Evolutionary conservation across 2,888 invertebrate species (phyloP).

Genomic region (Erebia aethiops): DNA sequence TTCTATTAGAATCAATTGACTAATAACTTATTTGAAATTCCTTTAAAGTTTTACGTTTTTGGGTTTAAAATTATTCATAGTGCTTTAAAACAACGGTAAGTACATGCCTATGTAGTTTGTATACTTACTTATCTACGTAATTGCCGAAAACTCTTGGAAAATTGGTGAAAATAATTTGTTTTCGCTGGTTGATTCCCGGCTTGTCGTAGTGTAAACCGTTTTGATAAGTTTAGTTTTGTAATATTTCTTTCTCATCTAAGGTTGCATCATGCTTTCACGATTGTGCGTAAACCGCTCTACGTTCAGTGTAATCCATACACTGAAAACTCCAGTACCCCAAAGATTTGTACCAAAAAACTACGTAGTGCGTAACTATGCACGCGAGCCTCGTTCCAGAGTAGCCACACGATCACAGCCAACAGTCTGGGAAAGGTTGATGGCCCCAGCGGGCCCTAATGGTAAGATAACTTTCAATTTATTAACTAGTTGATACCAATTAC

Average conservation of each 20-base stretch:
- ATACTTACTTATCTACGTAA: neutral
- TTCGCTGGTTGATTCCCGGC: neutral
- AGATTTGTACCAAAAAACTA: conserved; percentile 74
- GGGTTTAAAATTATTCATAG: neutral
- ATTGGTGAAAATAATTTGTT: neutral
- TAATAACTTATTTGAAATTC: neutral
- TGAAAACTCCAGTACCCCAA: conserved; percentile 72
- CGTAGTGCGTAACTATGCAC: conserved; percentile 80
- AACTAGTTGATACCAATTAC: neutral
- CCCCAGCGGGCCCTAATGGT: conserved; percentile 91
- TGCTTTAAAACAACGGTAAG: neutral
- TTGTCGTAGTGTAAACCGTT: neutral
- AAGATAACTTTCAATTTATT: conserved; percentile 45
- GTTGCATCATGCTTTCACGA: conserved; percentile 78
- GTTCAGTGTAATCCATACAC: conserved; percentile 60
- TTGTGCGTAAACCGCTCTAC: conserved; percentile 69
- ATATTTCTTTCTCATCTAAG: conserved; percentile 36
- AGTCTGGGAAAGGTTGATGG: conserved; percentile 88
- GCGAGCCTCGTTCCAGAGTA: conserved; percentile 73
- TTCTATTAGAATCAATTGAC: neutral
- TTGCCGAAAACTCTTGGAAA: neutral
- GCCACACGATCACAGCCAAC: conserved; percentile 77
- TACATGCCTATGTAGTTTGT: neutral
- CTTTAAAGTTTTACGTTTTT: neutral
- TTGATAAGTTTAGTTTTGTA: neutral